These are phyloP conservation scores for Erinaceus europaeus DNA, from an alignment of 2,113 vertebrate species.

Conservation along the genomic window DNA sequence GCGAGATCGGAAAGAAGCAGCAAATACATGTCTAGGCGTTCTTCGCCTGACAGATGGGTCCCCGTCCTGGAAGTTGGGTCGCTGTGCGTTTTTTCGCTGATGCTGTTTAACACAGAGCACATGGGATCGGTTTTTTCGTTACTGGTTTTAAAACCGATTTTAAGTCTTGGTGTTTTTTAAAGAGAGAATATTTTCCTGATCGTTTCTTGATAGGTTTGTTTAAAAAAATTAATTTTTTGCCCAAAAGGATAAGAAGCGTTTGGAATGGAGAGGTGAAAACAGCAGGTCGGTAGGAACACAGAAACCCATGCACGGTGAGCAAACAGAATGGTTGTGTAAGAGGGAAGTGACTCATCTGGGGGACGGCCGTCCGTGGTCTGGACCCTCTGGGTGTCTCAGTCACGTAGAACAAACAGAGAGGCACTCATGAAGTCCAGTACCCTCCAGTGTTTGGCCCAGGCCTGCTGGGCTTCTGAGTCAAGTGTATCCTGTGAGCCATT, in stretches of 20 bases:
- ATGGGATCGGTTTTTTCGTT: background rate
- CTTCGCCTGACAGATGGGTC: background rate
- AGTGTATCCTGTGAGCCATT: constrained; percentile 8
- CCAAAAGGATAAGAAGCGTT: background rate
- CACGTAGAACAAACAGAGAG: background rate
- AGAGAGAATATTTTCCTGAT: background rate
- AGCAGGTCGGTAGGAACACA: background rate
- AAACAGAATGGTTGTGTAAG: background rate
- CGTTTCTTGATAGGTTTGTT: background rate
- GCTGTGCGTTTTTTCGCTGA: constrained; percentile 5
- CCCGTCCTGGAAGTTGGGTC: background rate
- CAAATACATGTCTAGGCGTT: background rate
- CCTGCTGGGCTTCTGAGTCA: background rate
- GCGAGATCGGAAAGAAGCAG: background rate
- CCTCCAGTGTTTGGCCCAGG: background rate
- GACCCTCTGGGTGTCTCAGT: constrained; percentile 19
- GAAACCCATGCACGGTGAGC: background rate
- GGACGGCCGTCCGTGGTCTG: background rate
- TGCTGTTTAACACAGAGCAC: background rate
- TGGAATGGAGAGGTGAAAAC: background rate
- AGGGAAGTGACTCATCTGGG: background rate
- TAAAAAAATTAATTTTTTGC: too few relatives aligned
- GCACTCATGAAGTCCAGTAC: background rate
- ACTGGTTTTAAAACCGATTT: background rate
- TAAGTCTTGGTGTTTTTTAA: background rate